Conservation (phyloP, 2,888 invertebrate genomes). For the Cybosia mesomella region DNA sequence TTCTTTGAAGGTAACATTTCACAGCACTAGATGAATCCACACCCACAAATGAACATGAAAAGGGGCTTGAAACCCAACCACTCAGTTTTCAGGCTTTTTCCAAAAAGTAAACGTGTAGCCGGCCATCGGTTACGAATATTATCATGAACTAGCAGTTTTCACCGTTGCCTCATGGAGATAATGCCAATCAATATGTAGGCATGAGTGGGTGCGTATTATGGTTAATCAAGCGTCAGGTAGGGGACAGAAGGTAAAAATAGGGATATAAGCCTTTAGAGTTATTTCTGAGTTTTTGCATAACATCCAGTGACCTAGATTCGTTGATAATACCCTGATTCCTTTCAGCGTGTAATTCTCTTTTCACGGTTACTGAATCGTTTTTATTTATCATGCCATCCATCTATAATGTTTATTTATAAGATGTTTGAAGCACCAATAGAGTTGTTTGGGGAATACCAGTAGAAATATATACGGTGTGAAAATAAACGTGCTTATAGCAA, state of each 20-base stretch:
- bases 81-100: constrained; percentile 41
- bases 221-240: constrained; percentile 71
- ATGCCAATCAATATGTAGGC: constrained; percentile 75
- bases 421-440: constrained; percentile 9
- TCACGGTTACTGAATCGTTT: constrained; percentile 32
- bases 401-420: constrained; percentile 18
- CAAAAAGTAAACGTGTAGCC: constrained; percentile 56
- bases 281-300: constrained; percentile 51
- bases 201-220: constrained; percentile 65
- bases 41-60: constrained; percentile 51
- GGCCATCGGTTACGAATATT: constrained; percentile 77
- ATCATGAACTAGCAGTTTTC: constrained; percentile 76
- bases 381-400: constrained; percentile 8
- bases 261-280: constrained; percentile 48
- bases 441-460: not conserved
- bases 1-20: constrained; percentile 36
- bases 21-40: constrained; percentile 48
- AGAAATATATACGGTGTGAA: not conserved
- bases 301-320: constrained; percentile 57
- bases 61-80: constrained; percentile 43
- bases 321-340: constrained; percentile 27
- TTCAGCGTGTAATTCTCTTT: constrained; percentile 41
- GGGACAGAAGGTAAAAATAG: constrained; percentile 62
- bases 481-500: not conserved
- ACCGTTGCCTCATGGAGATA: constrained; percentile 65